Evolutionary conservation across 2,888 invertebrate species (phyloP).

Genomic region (Neoaliturus tenellus): DNA sequence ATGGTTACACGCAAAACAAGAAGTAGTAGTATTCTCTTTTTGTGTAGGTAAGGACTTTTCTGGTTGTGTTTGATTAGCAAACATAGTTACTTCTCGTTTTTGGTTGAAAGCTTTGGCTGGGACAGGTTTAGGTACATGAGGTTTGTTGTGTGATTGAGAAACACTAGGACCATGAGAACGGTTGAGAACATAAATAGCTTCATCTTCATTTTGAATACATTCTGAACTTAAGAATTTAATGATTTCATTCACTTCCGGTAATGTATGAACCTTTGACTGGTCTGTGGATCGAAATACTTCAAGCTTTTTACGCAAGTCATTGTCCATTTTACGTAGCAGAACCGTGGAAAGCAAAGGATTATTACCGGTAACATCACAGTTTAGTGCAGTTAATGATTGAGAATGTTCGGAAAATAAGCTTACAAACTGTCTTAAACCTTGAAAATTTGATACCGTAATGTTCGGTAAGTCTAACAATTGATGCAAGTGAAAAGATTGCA

Average conservation of each 20-base stretch:
- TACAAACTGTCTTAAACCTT: neutral
- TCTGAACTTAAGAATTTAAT: neutral
- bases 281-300: neutral
- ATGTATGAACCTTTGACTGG: neutral
- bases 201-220: neutral
- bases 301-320: neutral
- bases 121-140: neutral
- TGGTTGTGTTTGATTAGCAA: neutral
- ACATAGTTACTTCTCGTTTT: too few species aligned
- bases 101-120: neutral
- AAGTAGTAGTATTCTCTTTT: neutral
- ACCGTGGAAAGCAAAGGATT: slow-evolving; percentile 13
- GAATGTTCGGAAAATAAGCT: slow-evolving; percentile 17
- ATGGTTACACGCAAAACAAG: neutral
- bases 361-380: neutral
- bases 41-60: neutral
- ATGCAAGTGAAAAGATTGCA: neutral
- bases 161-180: neutral
- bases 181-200: neutral
- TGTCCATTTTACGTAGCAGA: slow-evolving; percentile 3
- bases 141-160: neutral
- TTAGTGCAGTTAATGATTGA: slow-evolving; percentile 1
- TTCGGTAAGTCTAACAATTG: slow-evolving; percentile 3
- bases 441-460: neutral
- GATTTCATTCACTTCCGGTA: neutral